A percentile compares a stretch with the other conserved stretches of the same genome.
phyloP scores from a whole-genome alignment of 2,113 vertebrate species.

The Tricholaema leucomelas region DNA sequence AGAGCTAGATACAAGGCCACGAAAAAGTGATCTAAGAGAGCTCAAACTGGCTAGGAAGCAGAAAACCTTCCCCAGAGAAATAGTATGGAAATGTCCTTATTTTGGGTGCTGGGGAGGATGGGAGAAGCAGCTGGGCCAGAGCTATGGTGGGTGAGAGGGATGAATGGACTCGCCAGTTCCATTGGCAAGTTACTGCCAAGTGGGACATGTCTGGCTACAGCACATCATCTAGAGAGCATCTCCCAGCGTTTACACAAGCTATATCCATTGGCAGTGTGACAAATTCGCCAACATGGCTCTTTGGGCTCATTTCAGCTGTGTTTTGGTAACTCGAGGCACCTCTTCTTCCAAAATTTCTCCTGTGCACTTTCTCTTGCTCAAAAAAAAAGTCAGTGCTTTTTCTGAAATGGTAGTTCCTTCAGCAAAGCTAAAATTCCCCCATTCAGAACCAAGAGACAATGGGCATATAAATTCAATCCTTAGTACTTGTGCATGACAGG shows the following conservation, averaged over 20 bases:
- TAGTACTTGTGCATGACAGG: neutral
- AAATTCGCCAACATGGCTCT: neutral
- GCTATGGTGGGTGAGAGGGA: neutral
- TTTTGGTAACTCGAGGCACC: neutral
- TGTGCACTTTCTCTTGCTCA: neutral
- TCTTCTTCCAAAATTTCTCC: slow-evolving; percentile 6
- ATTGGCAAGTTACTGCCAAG: neutral
- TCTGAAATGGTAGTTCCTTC: neutral
- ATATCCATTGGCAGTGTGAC: neutral
- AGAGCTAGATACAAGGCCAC: neutral
- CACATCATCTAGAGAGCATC: neutral
- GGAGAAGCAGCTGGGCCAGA: neutral
- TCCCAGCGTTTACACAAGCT: neutral
- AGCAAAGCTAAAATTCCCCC: neutral
- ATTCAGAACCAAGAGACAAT: neutral
- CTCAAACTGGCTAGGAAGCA: neutral
- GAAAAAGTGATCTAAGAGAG: neutral
- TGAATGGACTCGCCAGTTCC: neutral
- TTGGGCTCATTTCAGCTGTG: neutral
- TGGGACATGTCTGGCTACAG: neutral
- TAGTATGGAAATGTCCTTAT: neutral
- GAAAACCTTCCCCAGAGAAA: neutral
- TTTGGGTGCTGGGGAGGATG: neutral
- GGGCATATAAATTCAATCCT: neutral
- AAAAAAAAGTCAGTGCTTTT: neutral